phyloP scores from a whole-genome alignment of 2,797 vertebrate species.

The Heterohyrax brucei region DNA sequence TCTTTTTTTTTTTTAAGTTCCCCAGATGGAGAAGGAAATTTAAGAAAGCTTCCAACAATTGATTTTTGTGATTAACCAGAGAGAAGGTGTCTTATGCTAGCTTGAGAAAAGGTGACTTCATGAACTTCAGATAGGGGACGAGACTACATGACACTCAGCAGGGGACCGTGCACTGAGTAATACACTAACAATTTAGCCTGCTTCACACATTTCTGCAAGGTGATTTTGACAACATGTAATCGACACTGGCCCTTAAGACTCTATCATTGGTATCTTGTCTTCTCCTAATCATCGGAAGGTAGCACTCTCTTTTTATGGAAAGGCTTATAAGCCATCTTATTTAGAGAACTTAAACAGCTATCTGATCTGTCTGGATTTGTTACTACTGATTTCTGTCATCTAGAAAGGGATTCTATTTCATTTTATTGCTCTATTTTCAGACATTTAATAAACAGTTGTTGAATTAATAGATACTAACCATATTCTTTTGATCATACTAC shows the following conservation, averaged over 20 bases:
- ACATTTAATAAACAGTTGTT: background rate
- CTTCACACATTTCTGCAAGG: background rate
- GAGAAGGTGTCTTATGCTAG: background rate
- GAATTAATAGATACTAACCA: background rate
- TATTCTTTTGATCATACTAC: background rate
- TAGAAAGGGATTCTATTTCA: constrained; percentile 20
- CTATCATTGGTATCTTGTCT: background rate
- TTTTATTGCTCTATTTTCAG: background rate
- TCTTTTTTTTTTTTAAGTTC: no score
- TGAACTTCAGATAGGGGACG: background rate
- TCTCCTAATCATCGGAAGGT: constrained; percentile 1
- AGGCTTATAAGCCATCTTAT: background rate
- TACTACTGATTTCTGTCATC: background rate
- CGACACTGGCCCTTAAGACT: background rate
- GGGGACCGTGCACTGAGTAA: background rate
- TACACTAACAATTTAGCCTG: background rate
- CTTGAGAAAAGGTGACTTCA: background rate
- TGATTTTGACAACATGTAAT: background rate
- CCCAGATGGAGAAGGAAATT: background rate
- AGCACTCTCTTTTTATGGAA: background rate
- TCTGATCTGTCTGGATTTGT: background rate
- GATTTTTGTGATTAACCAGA: background rate
- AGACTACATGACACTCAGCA: background rate
- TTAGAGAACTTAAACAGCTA: background rate
- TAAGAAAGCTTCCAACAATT: background rate